Percentiles rank a stretch among this genome's conserved stretches.
Conservation (phyloP, 1,140 invertebrate genomes). For the Aphelenchoides besseyi region DNA sequence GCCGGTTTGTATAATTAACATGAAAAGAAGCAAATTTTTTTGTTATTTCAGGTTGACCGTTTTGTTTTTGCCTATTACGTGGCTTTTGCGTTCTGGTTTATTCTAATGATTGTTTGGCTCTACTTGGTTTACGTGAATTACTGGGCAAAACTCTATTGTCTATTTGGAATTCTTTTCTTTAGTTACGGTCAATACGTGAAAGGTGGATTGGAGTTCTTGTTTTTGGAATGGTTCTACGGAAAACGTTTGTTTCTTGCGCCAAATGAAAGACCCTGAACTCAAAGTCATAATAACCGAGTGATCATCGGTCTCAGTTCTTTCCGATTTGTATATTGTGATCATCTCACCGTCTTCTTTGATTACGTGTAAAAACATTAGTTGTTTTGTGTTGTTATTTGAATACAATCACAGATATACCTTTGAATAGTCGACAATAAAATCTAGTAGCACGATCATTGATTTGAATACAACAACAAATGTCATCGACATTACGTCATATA, state of each 20-base stretch:
- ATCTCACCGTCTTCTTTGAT: too few species aligned
- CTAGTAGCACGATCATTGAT: too few species aligned
- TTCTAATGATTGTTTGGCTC: conserved; percentile 43
- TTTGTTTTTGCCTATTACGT: conserved; percentile 37
- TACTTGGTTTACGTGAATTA: conserved; percentile 30
- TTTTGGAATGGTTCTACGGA: conserved; percentile 51
- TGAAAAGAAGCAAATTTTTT: conserved; percentile 18
- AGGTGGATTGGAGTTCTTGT: conserved; percentile 48
- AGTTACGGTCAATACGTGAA: conserved; percentile 22
- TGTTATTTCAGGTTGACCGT: conserved; percentile 38
- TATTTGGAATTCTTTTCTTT: conserved; percentile 34
- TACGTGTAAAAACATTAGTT: too few species aligned
- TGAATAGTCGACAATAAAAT: too few species aligned
- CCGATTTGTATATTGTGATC: too few species aligned
- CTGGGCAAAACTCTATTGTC: conserved; percentile 36
- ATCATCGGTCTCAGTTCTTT: neutral
- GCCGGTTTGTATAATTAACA: conserved; percentile 43
- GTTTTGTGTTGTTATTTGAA: too few species aligned
- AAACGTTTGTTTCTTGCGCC: conserved; percentile 23
- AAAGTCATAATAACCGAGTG: conserved; percentile 6
- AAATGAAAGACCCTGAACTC: conserved; percentile 3
- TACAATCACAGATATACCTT: too few species aligned
- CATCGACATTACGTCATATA: too few species aligned
- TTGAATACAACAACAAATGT: too few species aligned
- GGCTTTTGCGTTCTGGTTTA: conserved; percentile 47